Base-by-base conservation (phyloP, 2,888 invertebrate species). In the Eupithecia abbreviata region DNA sequence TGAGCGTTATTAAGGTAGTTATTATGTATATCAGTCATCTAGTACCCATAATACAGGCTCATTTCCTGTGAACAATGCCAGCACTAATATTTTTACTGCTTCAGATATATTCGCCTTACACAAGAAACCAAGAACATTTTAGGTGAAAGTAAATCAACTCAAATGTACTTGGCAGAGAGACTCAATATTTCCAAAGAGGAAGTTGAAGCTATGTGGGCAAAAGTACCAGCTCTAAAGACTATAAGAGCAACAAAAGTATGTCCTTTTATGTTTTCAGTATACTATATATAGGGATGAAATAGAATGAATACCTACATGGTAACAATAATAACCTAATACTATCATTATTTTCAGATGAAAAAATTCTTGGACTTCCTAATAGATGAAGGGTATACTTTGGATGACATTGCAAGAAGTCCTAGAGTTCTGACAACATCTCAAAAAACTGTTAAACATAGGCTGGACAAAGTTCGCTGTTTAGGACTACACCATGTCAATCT, bases 321-420 rank as follows among this genome's bases (percentile, higher is more conserved):
- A 58, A 18, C n/a, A 58, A 18, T 58, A 58, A 18, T 9, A 58
- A 58, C 30, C 4, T 58, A 58, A 58, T 18, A 58, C 41, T 42
- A 41, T n/a, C 9, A 45, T 45, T 4, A 68, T 58, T 87, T 90
- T 68, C 85, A 96, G 96, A 93, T 96, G 6, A 96, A 96, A 88
- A 91, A 94, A 77, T 95, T 96, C 78, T 83, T 96, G 58, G 96
- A 96, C 85, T 96, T 95, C 85, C 87, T 96, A 41, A 87, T 95
- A 9, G 86, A 91, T 72, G 96, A 96, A 84, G 95, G 96, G 2
- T 96, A 95, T 85, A 83, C 89, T 6, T 91, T 92, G 6, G 90
- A 93, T 80, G 96, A 96, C 75, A 94, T 96, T 76, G 95, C 94
- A 18, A 90, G 87, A 71, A 95, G 94, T 73, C 95, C 96, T 0